Evolutionary conservation across 2,797 vertebrate species (phyloP), one percentile per base, ranked within the genome.

Genomic region (Emydoidea blandingii): DNA sequence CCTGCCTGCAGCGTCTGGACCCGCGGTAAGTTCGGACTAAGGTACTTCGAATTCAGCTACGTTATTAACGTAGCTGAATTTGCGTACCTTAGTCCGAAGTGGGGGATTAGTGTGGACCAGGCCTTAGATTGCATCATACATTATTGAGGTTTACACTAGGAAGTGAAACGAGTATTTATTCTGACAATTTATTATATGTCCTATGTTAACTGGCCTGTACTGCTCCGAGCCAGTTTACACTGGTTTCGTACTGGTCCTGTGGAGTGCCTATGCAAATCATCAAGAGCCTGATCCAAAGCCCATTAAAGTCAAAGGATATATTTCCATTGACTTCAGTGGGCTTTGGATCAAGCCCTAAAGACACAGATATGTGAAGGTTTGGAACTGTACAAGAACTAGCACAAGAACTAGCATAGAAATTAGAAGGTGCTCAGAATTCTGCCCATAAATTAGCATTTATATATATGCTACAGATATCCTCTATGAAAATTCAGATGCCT

Each of bases 111-210:
- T n/a, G n/a, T n/a, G n/a, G n/a, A n/a, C n/a, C n/a, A n/a, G n/a
- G n/a, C n/a, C n/a, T n/a, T n/a, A 68, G 81, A 37, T 72, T 27
- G 85, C n/a, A 80, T 19, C 44, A 4, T 62, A 83, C 79, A 86
- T 41, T 21, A 37, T 41, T 72, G 87, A 89, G 84, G 49, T 18
- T 56, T 86, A 81, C 29, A 8, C 29, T 41, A 52, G 68, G 44
- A 92, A 82, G 56, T 84, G 79, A 92, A 89, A 56, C 6, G 52
- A 94, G 41, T 72, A 86, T 90, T 96, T 94, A 81, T 86, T 91
- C 76, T 94, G 74, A 25, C 7, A 85, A 79, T 9, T 88, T 82
- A 44, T 44, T 65, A 16, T 81, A 87, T 91, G 74, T 86, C 90
- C 79, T 79, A 49, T 47, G 74, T 78, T 78, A 78, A 78, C 25